Evolutionary conservation across 92 coral and sea anemone genomes (phyloP), one percentile per base, ranked within the genome.

Genomic region (Porites cylindrica): DNA sequence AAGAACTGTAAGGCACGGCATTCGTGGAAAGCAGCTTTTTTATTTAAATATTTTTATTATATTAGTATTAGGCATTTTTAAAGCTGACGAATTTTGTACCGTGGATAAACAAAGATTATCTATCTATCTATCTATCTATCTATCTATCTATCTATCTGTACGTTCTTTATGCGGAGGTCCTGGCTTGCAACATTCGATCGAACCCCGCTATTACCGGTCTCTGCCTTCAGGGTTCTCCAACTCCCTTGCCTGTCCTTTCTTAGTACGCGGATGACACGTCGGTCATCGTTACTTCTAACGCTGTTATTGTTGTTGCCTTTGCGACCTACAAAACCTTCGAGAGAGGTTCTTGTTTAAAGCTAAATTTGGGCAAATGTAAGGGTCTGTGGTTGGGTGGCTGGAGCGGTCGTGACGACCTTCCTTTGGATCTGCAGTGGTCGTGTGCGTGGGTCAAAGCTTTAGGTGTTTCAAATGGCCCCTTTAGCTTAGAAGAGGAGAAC

Each of bases 201-300:
- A 79, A 85, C 18, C 65, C 58, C 3, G 19, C 20, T 12, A 85
- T 85, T 6, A 51, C 17, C 5, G 83, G 90, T 0, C 32, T 86
- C 6, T 2, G 8, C 9, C 51, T 86, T 0, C 90, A 85, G 6
- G 78, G 75, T 29, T 29, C 32, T 9, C 66, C 76, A 0, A 8
- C 47, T 1, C 14, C 21, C 0, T 10, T 54, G 17, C 52, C 84
- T 1, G 67, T 62, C 26, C 21, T 86, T 13, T 78, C 85, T 43
- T 53, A 26, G 20, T 86, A 78, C 24, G 90, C 79, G 16, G 85
- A 86, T 59, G 90, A 86, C 69, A 79, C 85, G 18, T 63, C 90
- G 0, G 60, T 70, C 10, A 38, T 81, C 7, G 12, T 70, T 3
- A 1, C 64, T 0, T 64, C 75, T 8, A 20, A 51, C 16, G 32